These are phyloP conservation scores for Siniperca scherzeri DNA, from an alignment of 2,797 vertebrate genomes.

Conservation along the genomic window DNA sequence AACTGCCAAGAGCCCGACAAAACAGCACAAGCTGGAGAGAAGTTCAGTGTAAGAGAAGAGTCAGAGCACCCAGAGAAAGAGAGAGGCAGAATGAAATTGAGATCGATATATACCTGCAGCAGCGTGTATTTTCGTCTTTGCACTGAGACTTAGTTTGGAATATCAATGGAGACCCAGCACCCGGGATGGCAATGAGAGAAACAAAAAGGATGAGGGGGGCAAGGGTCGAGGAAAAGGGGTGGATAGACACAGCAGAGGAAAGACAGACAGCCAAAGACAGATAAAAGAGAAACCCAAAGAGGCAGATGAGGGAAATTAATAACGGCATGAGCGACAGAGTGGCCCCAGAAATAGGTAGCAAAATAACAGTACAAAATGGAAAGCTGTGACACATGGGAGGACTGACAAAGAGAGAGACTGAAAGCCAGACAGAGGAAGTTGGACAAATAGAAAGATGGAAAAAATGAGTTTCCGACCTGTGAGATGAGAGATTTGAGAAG, in stretches of 20 bases:
- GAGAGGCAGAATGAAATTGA: constrained; percentile 49
- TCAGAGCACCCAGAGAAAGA: constrained; percentile 30
- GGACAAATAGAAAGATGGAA: constrained; percentile 51
- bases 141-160: constrained; percentile 61
- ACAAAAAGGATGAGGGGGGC: constrained; percentile 19
- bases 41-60: constrained; percentile 36
- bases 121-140: constrained; percentile 59
- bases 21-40: constrained; percentile 31
- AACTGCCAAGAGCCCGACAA: constrained; percentile 44
- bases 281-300: constrained; percentile 36
- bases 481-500: constrained; percentile 54
- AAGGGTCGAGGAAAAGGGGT: constrained; percentile 3
- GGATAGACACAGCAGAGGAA: constrained; percentile 25
- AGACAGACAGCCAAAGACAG: constrained; percentile 3
- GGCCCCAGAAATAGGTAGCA: constrained; percentile 31
- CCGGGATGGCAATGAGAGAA: constrained; percentile 38
- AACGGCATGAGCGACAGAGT: constrained; percentile 25
- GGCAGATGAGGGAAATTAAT: constrained; percentile 56
- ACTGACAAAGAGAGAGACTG: constrained; percentile 53
- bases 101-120: constrained; percentile 71
- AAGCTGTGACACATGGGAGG: constrained; percentile 45
- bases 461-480: constrained; percentile 38
- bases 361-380: constrained; percentile 47
- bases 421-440: constrained; percentile 43
- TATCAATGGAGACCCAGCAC: constrained; percentile 62